Base-by-base conservation (phyloP, 2,888 invertebrate species). In the Parnassius orleans region DNA sequence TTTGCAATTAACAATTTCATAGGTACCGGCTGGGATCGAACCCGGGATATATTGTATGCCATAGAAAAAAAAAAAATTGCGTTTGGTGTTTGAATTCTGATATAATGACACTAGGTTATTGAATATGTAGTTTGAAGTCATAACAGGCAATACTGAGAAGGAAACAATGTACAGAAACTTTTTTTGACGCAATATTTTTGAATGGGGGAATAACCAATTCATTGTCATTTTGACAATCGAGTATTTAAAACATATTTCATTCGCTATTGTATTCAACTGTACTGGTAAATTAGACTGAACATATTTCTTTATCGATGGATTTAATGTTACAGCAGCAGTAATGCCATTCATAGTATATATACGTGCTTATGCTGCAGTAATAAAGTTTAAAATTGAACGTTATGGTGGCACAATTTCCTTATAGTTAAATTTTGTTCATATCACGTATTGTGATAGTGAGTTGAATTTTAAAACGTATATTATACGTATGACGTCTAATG, bases 301-400 rank as follows among this genome's bases (percentile, higher is more conserved):
- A 14, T 48, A 14, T 14, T 48, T 14, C 14, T 11, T n/a, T 46
- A 11, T n/a, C 11, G 10, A 43, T 43, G 10, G 3, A 43, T 43
- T 43, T 11, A 43, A 43, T 43, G 43, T 43, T 43, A 10, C 43
- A 43, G 11, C 10, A 10, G 43, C 11, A 43, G 43, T 3, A 11
- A 9, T 7, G 33, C 33, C 33, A 33, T 33, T 33, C 33, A 33
- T 48, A 14, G n/a, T 15, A 46, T 53, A 14, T 48, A 46, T 53
- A 10, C 15, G 3, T 43, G 10, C 44, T 12, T 44, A 19, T 12
- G 12, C 24, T 44, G 10, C 15, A 24, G 44, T 19, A 46, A 55
- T 55, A 55, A 9, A 46, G 54, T 55, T 46, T 12, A 46, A 55
- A 55, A 44, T 55, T 12, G 44, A 55, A 55, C 43, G 5, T 19